Evolutionary conservation across 2,113 vertebrate genomes (phyloP), one percentile per base, ranked within the genome.

Genomic region (Bufo bufo): DNA sequence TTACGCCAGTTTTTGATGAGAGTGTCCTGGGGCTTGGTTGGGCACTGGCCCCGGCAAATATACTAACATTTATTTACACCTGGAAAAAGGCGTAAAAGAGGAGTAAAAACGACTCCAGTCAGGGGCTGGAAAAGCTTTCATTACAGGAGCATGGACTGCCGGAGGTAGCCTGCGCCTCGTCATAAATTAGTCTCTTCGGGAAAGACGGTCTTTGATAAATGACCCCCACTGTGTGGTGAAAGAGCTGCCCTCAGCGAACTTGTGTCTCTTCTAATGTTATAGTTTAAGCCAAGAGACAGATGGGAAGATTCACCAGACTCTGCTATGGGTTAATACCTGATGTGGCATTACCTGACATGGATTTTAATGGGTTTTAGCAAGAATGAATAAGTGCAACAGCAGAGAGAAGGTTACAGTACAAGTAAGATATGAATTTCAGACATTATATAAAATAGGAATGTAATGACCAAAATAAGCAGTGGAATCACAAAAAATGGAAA

Each of bases 291-390:
- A 84, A 69, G 56, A 85, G 43, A 63, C 84, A 77, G 63, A 84
- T 84, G 82, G 82, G 47, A 65, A 75, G 17, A 85, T 74, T 85
- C 23, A 85, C 59, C 52, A 85, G 59, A 75, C 84, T 85, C 54
- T 12, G 52, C 23, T 58, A 75, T 47, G 17, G 11, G 84, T 75
- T 61, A 12, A 75, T 47, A 85, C 54, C 83, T 85, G 50, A 74
- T 56, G 81, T 69, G 61, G 47, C 20, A 49, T 66, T 43, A 83
- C n/a, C 63, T 17, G 47, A 84, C 82, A 84, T 16, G 13, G 65
- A 52, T 69, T 13, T 54, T 84, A 71, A 71, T 63, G 33, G 61
- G 65, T 20, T 23, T 83, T 69, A 50, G 16, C 20, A 83, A 66
- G 20, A 66, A 65, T 50, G 81, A 69, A 23, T 5, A 83, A 47